Evolutionary conservation across 2,888 invertebrate species (phyloP), one percentile per base, ranked within the genome.

Genomic region (Dicranocentrus wangi): DNA sequence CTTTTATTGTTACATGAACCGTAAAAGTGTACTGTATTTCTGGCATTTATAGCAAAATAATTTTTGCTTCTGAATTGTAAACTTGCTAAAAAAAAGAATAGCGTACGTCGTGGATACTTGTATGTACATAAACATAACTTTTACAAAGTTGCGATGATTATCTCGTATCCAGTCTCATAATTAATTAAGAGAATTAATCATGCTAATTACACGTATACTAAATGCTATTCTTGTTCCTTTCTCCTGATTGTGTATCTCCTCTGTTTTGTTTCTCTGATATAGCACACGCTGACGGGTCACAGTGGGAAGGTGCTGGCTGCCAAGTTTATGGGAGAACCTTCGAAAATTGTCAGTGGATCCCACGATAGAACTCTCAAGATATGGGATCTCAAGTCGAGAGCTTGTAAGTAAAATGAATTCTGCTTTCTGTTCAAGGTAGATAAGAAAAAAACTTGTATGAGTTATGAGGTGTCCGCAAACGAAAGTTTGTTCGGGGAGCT

Each of bases 221-320:
- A 66, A 66, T 61, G 42, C 17, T 63, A 42, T 21, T 63, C 15
- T 1, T 39, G 39, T 63, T 42, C 42, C 47, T 69, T 53, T 28
- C 21, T 53, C 43, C 21, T 32, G 19, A 23, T 25, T 66, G 17
- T 27, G 15, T 60, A 8, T 55, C n/a, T 39, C 17, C 7, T 3
- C 61, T 61, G 63, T 73, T 42, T 81, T 61, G 69, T 79, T 78
- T 47, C n/a, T 47, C 47, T 15, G 88, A 88, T 91, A 71, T 92
- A 95, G 95, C 95, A 95, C 89, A 95, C 96, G 66, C 90, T 98
- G 87, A 97, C 97, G 69, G 97, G 97, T 43, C 99, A 99, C 91
- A 95, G 96, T 88, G 97, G 95, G 71, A 99, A 99, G 91, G 99
- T 99, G 85, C 93, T 97, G 92, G 95, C 98, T 21, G 99, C 98